Base-by-base conservation (phyloP, 2,888 invertebrate species). In the Neuroscelio doddi region DNA sequence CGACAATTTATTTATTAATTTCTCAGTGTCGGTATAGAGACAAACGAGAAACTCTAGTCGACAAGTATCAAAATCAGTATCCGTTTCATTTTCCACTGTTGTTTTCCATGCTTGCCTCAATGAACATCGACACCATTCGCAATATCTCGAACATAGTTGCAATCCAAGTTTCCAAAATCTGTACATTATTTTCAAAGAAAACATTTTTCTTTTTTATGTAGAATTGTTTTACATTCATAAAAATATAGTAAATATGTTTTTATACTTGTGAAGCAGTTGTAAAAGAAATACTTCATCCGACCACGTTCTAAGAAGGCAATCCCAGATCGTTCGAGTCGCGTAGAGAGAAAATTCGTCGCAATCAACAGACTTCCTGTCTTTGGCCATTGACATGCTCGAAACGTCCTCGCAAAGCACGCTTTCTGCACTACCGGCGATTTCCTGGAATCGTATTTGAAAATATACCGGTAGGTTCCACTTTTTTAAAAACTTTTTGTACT, bases 391-490 rank as follows among this genome's bases (percentile, higher is more conserved):
- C 1, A 68, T 34, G 3, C 72, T 70, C 26, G 77, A 77, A 57
- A 87, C 80, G 39, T 77, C 59, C 36, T 75, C 76, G 21, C 58
- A 75, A 24, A 82, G 67, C 15, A 73, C 62, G 27, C 75, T 74
- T 46, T 85, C 85, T 14, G 82, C 74, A 2, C 67, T 86, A 71
- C 93, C 92, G 50, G 94, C 95, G 80, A 97, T 94, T 86, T 96
- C 95, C 87, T 97, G 97, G 86, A 96, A 97, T 70, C 96, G 89
- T 71, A 96, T 94, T 86, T 97, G 97, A 84, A 95, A 97, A 85
- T 98, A 98, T n/a, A 98, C 96, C 8, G 96, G 94, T 46, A 97
- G 87, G 85, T 97, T 97, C 94, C 97, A 98, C 73, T 94, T 91
- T 69, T 90, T 90, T 71, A 94, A 89, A 79, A 96, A 95, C 67